phyloP scores from a whole-genome alignment of 2,797 vertebrate species.

The Argentina silus region DNA sequence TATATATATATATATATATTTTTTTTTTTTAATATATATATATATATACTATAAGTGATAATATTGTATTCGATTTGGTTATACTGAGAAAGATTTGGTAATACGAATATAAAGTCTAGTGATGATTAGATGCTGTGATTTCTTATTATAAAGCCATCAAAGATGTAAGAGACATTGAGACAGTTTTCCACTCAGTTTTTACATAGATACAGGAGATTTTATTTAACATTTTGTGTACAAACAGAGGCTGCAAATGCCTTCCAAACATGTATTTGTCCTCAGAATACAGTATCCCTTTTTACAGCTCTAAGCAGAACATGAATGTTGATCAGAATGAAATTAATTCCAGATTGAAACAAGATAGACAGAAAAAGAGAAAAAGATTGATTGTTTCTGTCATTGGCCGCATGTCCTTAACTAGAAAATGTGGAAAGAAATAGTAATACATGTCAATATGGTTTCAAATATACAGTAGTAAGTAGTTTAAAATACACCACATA shows the following conservation, averaged over 20 bases:
- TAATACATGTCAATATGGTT: conserved; percentile 36
- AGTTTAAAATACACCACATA: conserved; percentile 29
- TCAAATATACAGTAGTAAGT: conserved; percentile 45
- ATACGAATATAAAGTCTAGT: too few relatives aligned
- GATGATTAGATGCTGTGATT: too few relatives aligned
- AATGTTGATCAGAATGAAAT: conserved; percentile 62
- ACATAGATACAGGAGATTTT: conserved; percentile 84
- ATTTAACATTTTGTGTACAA: conserved; percentile 90
- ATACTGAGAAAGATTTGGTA: too few relatives aligned
- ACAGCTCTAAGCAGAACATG: conserved; percentile 79
- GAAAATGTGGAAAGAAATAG: conserved; percentile 31
- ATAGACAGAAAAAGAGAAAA: conserved; percentile 45
- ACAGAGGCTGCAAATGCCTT: conserved; percentile 86
- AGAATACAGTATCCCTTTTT: conserved; percentile 78
- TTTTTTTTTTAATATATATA: background rate
- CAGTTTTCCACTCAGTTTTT: conserved; percentile 27
- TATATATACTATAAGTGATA: background rate
- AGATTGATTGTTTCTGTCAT: conserved; percentile 41
- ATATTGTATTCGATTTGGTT: too few relatives aligned
- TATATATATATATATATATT: too few relatives aligned
- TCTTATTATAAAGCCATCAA: too few relatives aligned
- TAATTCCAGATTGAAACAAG: conserved; percentile 56
- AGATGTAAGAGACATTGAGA: too few relatives aligned
- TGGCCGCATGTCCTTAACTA: conserved; percentile 50
- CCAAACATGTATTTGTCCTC: conserved; percentile 73